Conservation (phyloP, 2,797 vertebrate genomes). For the Pelochelys cantorii region DNA sequence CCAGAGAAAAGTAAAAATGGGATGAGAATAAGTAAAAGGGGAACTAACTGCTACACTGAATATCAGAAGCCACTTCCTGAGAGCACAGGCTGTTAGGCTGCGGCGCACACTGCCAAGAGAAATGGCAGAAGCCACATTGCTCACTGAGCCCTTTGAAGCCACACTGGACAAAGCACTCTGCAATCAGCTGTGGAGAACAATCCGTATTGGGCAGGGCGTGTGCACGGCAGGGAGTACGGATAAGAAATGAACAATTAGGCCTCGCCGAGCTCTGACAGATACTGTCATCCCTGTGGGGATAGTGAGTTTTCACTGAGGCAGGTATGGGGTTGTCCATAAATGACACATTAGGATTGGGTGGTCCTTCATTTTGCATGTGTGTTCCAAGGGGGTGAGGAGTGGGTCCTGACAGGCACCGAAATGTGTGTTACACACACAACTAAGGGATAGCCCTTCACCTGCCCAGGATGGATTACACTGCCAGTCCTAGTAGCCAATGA, state of each 20-base stretch:
- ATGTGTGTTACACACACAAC: too few relatives aligned
- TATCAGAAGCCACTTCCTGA: neutral
- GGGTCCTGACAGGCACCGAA: too few relatives aligned
- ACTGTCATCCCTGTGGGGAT: too few relatives aligned
- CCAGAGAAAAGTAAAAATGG: neutral
- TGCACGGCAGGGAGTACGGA: neutral
- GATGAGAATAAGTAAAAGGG: neutral
- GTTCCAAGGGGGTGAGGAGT: too few relatives aligned
- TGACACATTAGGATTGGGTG: too few relatives aligned
- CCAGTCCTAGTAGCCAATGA: neutral
- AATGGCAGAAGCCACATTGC: neutral
- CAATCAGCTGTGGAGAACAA: neutral
- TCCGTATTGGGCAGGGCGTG: neutral
- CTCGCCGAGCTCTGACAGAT: neutral
- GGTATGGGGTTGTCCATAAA: too few relatives aligned
- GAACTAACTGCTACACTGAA: neutral
- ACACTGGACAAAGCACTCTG: neutral
- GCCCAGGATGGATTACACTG: neutral
- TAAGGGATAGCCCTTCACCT: neutral
- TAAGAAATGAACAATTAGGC: neutral
- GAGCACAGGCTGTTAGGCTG: neutral
- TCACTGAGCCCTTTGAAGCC: neutral
- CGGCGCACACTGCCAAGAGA: neutral
- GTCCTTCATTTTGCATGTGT: too few relatives aligned
- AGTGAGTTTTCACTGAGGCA: neutral